Base-by-base conservation (phyloP, 2,888 invertebrate genomes). In the Panorpa germanica region DNA sequence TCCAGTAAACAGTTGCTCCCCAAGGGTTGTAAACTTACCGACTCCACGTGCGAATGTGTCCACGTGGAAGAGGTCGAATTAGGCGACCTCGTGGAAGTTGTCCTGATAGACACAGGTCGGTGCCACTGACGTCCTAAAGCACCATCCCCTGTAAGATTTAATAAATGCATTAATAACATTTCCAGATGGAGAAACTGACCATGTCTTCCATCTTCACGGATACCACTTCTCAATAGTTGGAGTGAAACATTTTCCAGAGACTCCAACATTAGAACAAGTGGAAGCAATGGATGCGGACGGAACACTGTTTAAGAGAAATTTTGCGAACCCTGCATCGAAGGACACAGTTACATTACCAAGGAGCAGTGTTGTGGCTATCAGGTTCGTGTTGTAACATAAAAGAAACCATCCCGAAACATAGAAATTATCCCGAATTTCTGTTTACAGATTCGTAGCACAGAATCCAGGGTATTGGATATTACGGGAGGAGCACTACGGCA, bases 391-490 rank as follows among this genome's bases (percentile, higher is more conserved):
- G n/a, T n/a, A n/a, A n/a, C n/a, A n/a, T n/a, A n/a, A n/a, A n/a
- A n/a, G n/a, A n/a, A n/a, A n/a, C n/a, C n/a, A n/a, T n/a, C n/a
- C n/a, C n/a, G n/a, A n/a, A n/a, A n/a, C n/a, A n/a, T n/a, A n/a
- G n/a, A n/a, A n/a, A n/a, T n/a, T n/a, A n/a, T n/a, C n/a, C n/a
- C n/a, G n/a, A n/a, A n/a, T n/a, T n/a, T n/a, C n/a, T n/a, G 70
- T 70, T 3, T 45, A 81, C 19, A 59, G 80, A 34, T 80, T 82
- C 43, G 61, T 66, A 40, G 80, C 81, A 7, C 63, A 70, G 40
- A 81, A 81, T 53, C 76, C 78, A 42, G 81, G 81, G 9, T 76
- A 70, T 41, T 82, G 82, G 82, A 63, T 82, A 51, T 60, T 82
- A 48, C 67, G 80, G 40, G 80, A 81, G 40, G 78, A 80, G 46